Base-by-base conservation (phyloP, 2,113 vertebrate species). In the Ptilonorhynchus violaceus region DNA sequence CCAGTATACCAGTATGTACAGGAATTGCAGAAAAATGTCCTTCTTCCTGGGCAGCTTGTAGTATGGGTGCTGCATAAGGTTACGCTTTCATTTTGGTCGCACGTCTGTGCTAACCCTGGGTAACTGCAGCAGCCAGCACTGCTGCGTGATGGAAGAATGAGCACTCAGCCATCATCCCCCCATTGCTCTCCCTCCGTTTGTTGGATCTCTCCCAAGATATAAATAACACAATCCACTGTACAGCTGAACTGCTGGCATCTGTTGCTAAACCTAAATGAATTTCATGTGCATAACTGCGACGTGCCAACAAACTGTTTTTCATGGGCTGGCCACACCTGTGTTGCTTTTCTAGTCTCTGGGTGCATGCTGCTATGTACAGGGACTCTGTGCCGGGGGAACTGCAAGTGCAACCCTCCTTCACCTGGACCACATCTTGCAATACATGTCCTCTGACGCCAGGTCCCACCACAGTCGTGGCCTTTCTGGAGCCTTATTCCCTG, bases 281-380 rank as follows among this genome's bases (percentile, higher is more conserved):
- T 95, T 83, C 75, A 56, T 33, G 15, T 90, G 49, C 49, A 13
- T 73, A 66, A 41, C 74, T 83, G 49, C 3, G 2, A 17, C 9
- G 21, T 88, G 70, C 31, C 64, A 77, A 23, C 15, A 47, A 59
- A 33, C 82, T 83, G 15, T 55, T 89, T 91, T 64, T 70, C 52
- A 63, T 19, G 60, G 31, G 15, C 53, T 82, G 47, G 13, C 22
- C 5, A 0, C 60, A 82, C 69, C 49, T 85, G 19, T 46, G 42
- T 13, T 89, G 55, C 55, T 85, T 62, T 90, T 76, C 55, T 50
- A 30, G 37, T 59, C 60, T 52, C 72, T 49, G 16, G 6, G n/a
- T 30, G 2, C 0, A 0, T 33, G 35, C 31, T 63, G 33, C 27
- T 9, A 0, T 18, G 3, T 25, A 22, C 1, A 1, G 35, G 7